A percentile compares a stretch with the other conserved stretches of the same genome.
Evolutionary conservation across 2,797 vertebrate species (phyloP).

Genomic region (Peromyscus melanophrys): DNA sequence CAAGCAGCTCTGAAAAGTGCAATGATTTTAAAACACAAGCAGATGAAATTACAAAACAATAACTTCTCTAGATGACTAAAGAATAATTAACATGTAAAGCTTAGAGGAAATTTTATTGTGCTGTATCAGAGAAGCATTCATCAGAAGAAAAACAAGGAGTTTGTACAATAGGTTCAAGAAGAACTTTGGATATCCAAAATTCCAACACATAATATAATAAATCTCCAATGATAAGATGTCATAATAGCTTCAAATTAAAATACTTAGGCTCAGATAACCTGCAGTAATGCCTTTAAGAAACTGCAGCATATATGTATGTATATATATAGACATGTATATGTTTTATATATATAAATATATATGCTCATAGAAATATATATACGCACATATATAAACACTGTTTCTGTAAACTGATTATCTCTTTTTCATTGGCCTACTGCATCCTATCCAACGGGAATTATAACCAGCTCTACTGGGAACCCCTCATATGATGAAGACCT

Average conservation of each 20-base stretch:
- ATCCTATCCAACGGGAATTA: neutral
- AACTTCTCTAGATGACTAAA: conserved; percentile 22
- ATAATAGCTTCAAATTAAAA: neutral
- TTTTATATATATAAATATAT: neutral
- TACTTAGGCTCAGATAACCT: neutral
- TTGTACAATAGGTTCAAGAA: neutral
- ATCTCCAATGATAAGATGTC: conserved; percentile 8
- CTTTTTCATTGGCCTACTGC: neutral
- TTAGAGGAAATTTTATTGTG: conserved; percentile 18
- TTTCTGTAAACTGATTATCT: neutral
- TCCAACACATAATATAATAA: neutral
- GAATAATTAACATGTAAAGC: conserved; percentile 9
- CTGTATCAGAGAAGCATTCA: neutral
- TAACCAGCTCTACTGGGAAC: neutral
- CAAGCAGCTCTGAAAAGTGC: neutral
- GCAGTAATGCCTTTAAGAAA: neutral
- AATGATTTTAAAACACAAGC: neutral
- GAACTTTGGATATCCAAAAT: neutral
- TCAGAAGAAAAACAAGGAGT: neutral
- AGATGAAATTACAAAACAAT: conserved; percentile 34
- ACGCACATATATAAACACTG: neutral
- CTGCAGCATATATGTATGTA: neutral
- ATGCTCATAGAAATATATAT: neutral
- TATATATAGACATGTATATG: too few species aligned
- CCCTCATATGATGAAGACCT: neutral